Conservation (phyloP, 2,797 vertebrate species). For the Perodicticus potto region DNA sequence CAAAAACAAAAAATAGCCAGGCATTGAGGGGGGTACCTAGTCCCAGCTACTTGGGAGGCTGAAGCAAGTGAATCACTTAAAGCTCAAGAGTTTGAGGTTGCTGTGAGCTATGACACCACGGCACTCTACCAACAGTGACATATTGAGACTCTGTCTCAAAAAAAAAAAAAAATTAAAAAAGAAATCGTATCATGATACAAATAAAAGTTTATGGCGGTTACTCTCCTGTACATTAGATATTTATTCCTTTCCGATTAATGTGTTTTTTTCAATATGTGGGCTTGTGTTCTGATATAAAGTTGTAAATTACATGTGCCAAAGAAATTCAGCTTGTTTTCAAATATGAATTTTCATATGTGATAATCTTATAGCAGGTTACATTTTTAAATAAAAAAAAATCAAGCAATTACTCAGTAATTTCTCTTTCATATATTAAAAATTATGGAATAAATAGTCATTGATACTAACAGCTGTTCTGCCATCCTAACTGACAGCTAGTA, state of each 20-base stretch:
- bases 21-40: too few relatives aligned
- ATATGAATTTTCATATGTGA: conserved; percentile 69
- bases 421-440: conserved; percentile 58
- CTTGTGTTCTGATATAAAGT: conserved; percentile 70
- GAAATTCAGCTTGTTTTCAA: conserved; percentile 74
- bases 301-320: conserved; percentile 73
- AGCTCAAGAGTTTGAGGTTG: too few relatives aligned
- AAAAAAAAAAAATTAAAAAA: too few relatives aligned
- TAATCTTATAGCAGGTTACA: conserved; percentile 63
- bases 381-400: conserved; percentile 62
- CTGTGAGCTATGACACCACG: too few relatives aligned
- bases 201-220: conserved; percentile 64
- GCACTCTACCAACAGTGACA: too few relatives aligned
- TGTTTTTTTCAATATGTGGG: conserved; percentile 66
- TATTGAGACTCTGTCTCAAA: too few relatives aligned
- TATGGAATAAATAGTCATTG: conserved; percentile 64
- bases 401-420: conserved; percentile 71
- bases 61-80: too few relatives aligned
- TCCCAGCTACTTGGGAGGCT: too few relatives aligned
- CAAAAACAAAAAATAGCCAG: too few relatives aligned
- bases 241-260: conserved; percentile 68
- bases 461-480: conserved; percentile 1
- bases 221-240: conserved; percentile 67
- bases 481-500: conserved; percentile 55
- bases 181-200: conserved; percentile 53